Evolutionary conservation across 1,140 invertebrate genomes (phyloP), one percentile per base, ranked within the genome.

Genomic region (Pissodes strobi): DNA sequence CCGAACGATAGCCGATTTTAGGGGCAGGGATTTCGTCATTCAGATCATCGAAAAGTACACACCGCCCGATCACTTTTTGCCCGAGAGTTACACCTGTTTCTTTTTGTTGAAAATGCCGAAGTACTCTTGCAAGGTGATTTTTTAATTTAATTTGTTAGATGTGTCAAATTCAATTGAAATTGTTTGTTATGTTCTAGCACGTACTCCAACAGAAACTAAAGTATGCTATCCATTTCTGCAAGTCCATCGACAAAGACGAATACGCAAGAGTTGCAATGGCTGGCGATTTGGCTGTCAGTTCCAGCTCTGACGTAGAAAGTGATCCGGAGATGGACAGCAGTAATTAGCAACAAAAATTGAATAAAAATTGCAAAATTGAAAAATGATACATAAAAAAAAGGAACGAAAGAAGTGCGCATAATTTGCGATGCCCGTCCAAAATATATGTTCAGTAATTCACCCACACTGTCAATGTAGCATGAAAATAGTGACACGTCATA

Each of bases 141-240:
- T n/a, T 46, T 15, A 39, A 39, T 39, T 10, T n/a, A n/a, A 39
- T 15, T 39, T 10, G 10, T 39, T 10, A 39, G 2, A 39, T 39
- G 37, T 3, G n/a, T n/a, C n/a, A n/a, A n/a, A n/a, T n/a, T n/a
- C n/a, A n/a, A n/a, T n/a, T n/a, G n/a, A n/a, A 39, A 49, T 49
- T 2, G 2, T 49, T 49, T 52, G 17, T 21, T 17, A 18, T 21
- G 49, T 60, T 52, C 22, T 68, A 87, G 83, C 81, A 85, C 62
- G 91, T 97, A 12, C 79, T 97, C n/a, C 81, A 91, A 72, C 94
- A 98, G 75, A 98, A 98, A 82, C 80, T 98, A 1, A 96, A 96
- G 76, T 98, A 98, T 79, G 95, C 95, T 18, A 97, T 98, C 70
- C 93, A 97, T 78, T 97, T 98, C 81, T 98, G 95, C 82, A 97